Evolutionary conservation across 2,888 invertebrate genomes (phyloP).

Genomic region (Athetis lepigone): DNA sequence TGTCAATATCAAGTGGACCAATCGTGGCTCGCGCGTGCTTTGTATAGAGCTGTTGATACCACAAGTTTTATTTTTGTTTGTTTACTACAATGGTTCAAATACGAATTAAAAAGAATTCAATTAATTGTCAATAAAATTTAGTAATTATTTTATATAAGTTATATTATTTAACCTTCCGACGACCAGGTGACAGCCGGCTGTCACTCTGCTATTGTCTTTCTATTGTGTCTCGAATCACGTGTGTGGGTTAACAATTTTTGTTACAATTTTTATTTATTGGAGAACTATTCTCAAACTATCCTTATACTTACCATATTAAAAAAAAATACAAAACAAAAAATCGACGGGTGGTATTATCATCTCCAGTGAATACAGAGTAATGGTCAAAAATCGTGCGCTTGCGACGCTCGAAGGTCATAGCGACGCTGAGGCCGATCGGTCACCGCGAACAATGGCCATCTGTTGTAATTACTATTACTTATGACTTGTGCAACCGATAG

Average conservation of each 20-base stretch:
- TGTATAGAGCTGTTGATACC: slow-evolving; percentile 73
- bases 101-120: too few species aligned
- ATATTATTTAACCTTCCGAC: too few species aligned
- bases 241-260: too few species aligned
- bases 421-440: slow-evolving; percentile 84
- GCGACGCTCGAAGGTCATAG: slow-evolving; percentile 83
- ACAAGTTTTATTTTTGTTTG: neutral
- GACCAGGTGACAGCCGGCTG: too few species aligned
- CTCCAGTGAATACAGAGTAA: slow-evolving; percentile 72
- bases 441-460: slow-evolving; percentile 88
- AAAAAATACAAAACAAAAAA: neutral
- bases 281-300: neutral
- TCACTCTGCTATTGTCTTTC: too few species aligned
- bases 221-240: too few species aligned
- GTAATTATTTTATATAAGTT: too few species aligned
- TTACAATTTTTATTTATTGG: too few species aligned
- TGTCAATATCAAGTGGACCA: slow-evolving; percentile 84
- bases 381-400: slow-evolving; percentile 87
- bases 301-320: neutral
- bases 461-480: slow-evolving; percentile 89
- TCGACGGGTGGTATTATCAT: slow-evolving; percentile 59
- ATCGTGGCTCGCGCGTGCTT: slow-evolving; percentile 68
- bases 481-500: slow-evolving; percentile 85
- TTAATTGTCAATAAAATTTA: too few species aligned
- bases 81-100: too few species aligned